phyloP scores from a whole-genome alignment of 1,140 invertebrate genomes.

The Triops longicaudatus region DNA sequence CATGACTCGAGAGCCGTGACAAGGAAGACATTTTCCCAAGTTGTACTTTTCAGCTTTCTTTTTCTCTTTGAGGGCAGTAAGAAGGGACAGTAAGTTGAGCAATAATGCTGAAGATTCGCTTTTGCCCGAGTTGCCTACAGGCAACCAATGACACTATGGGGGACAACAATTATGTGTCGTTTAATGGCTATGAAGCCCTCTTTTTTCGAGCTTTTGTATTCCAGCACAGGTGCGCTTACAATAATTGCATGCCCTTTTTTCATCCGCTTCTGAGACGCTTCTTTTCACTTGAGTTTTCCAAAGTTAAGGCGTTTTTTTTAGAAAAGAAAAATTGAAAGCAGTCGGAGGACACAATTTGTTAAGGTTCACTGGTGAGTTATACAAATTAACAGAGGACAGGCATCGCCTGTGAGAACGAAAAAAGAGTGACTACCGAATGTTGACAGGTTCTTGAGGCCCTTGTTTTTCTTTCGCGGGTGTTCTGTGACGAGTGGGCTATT shows the following conservation, averaged over 20 bases:
- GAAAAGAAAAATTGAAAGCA: not conserved
- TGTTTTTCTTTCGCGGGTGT: not conserved
- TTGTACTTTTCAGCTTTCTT: not conserved
- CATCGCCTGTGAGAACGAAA: not conserved
- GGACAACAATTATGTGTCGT: conserved; percentile 9
- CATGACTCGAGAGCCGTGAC: not conserved
- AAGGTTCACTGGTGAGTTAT: not conserved
- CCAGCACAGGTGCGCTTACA: not conserved
- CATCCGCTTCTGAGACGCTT: not conserved
- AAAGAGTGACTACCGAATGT: not conserved
- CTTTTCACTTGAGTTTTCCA: not conserved
- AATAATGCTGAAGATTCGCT: not conserved
- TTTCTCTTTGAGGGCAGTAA: not conserved
- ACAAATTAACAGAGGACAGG: not conserved
- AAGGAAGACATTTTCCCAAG: not conserved
- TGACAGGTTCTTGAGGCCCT: not conserved
- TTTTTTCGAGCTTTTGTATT: not conserved
- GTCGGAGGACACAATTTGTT: not conserved
- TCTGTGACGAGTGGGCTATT: not conserved
- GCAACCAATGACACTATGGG: conserved; percentile 14
- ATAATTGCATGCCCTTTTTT: not conserved
- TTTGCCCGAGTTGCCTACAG: not conserved
- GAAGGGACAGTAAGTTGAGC: not conserved
- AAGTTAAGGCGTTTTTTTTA: not conserved
- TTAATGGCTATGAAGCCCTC: not conserved